Evolutionary conservation across 2,888 invertebrate species (phyloP), one percentile per base, ranked within the genome.

Genomic region (Tortricodes alternella): DNA sequence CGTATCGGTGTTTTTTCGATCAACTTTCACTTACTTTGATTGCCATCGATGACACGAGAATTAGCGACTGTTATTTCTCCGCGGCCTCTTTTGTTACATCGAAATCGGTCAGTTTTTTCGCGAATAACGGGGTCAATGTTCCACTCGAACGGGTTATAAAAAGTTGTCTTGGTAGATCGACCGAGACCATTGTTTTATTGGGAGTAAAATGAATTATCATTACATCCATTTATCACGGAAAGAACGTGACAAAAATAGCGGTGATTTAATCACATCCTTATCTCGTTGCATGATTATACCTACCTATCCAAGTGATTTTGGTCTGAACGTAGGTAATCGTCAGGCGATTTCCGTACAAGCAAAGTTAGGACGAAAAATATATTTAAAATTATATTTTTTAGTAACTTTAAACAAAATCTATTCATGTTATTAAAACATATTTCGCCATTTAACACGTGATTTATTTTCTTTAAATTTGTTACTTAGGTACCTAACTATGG

Each of bases 11-110:
- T 11, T 29, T 11, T 24, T 39, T 39, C 35, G 41, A 43, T 34
- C 39, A 48, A 35, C 48, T 55, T 55, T 55, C 55, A 49, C 48
- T 43, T 43, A 41, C 11, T 51, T 43, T 43, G 46, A 55, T 48
- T 55, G 19, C 41, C 48, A 49, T 48, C 53, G 4, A 23, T 9
- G 37, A 55, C 15, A 15, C 23, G 46, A 35, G 18, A 48, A 24
- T 32, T 27, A 19, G 24, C 41, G 41, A 11, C 13, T 35, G 41
- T 41, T 29, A 18, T 18, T 39, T 53, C 46, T 27, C 46, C 18
- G 9, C 34, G 19, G 39, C 32, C 34, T 48, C 32, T 46, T 41
- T 39, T 23, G 23, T 46, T n/a, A 15, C 19, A 34, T 19, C 24
- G 35, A 49, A 43, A 43, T 48, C 21, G 48, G 41, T 41, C 23